A percentile compares a stretch with the other conserved stretches of the same genome.
phyloP scores from a whole-genome alignment of 23 tunicate genomes.

The Corella eumyota region DNA sequence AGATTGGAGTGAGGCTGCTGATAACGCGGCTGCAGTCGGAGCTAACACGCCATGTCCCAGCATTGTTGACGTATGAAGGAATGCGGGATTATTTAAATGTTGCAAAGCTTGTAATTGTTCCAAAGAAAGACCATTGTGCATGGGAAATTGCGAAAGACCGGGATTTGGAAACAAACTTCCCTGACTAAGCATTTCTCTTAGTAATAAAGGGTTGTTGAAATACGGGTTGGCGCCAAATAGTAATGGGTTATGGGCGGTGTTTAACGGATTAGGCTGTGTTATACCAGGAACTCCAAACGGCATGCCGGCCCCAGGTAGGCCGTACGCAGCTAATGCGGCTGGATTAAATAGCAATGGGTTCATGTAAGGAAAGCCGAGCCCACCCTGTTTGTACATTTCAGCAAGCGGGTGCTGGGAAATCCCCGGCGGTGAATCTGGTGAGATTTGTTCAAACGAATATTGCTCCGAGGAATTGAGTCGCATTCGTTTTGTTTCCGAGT shows the following conservation, averaged over 20 bases:
- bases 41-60: conserved; percentile 6
- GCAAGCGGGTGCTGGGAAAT: too few species aligned
- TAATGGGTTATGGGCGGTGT: conserved; percentile 30
- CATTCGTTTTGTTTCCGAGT: too few species aligned
- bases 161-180: conserved; percentile 5
- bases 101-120: conserved; percentile 41
- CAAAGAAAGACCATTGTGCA: conserved; percentile 7
- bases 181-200: conserved; percentile 34
- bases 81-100: too few species aligned
- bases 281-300: conserved; percentile 16
- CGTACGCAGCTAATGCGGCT: conserved; percentile 19
- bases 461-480: too few species aligned
- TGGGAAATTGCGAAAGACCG: conserved; percentile 8
- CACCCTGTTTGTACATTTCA: too few species aligned
- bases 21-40: too few species aligned
- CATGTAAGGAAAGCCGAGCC: too few species aligned
- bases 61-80: neutral
- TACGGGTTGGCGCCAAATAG: conserved; percentile 49
- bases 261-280: conserved; percentile 16
- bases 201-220: conserved; percentile 39
- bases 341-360: conserved; percentile 2
- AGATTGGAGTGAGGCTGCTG: too few species aligned
- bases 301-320: conserved; percentile 10
- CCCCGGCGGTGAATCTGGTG: too few species aligned
- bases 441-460: too few species aligned